Conservation (phyloP, 2,888 invertebrate genomes). For the Heliconius aoede region DNA sequence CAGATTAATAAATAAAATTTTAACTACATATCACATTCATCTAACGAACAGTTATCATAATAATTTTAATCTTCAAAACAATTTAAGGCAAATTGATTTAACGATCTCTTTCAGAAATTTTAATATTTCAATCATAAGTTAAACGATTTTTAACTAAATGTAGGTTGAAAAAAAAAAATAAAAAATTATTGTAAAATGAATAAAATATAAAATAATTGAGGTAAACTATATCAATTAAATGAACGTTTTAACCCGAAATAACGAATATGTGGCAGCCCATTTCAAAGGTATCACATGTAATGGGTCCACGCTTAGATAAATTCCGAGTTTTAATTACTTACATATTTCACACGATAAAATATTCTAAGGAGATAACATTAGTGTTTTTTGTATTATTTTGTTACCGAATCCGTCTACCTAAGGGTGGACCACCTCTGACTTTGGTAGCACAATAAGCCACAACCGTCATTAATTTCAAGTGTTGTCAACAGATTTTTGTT, state of each 20-base stretch:
- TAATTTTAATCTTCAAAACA: too few relatives aligned
- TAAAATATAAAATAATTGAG: conserved; percentile 24
- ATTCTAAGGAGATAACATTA: conserved; percentile 60
- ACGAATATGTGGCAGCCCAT: conserved; percentile 48
- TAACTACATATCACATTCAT: too few relatives aligned
- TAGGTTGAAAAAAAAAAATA: neutral
- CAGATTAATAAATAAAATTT: too few relatives aligned
- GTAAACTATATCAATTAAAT: conserved; percentile 32
- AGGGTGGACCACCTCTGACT: conserved; percentile 79
- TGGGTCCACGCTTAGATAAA: conserved; percentile 50
- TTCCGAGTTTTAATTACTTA: conserved; percentile 66
- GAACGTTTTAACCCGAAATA: conserved; percentile 36
- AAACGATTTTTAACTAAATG: neutral
- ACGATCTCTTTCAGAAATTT: too few relatives aligned
- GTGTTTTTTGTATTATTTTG: conserved; percentile 54
- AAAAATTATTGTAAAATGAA: neutral
- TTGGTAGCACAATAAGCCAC: conserved; percentile 73
- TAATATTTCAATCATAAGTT: neutral
- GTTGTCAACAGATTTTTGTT: conserved; percentile 77
- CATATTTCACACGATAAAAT: conserved; percentile 69
- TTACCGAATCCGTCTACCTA: conserved; percentile 52
- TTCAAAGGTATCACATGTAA: conserved; percentile 49
- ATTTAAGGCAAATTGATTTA: too few relatives aligned
- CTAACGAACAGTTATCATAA: too few relatives aligned
- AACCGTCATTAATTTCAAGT: conserved; percentile 78